A percentile compares a stretch with the other conserved stretches of the same genome.
Conservation (phyloP, 2,888 invertebrate species). For the Athripsodes cinereus region DNA sequence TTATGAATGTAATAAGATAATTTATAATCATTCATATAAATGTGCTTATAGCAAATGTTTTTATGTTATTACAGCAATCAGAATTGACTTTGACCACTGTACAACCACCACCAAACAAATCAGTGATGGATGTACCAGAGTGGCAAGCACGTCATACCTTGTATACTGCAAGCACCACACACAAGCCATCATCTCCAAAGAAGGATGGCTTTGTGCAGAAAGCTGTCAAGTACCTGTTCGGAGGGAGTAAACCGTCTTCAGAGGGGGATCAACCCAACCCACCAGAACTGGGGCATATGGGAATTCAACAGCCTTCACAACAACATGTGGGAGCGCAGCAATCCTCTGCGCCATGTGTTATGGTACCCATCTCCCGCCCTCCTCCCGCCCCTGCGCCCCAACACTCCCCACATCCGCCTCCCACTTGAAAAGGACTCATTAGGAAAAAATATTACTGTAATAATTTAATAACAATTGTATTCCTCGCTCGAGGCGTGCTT, state of each 20-base stretch:
- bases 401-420: constrained; percentile 25
- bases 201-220: constrained; percentile 51
- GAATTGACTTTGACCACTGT: constrained; percentile 62
- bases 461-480: constrained; percentile 2
- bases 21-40: too few species aligned
- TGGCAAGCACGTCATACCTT: constrained; percentile 35
- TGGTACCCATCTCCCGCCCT: constrained; percentile 35
- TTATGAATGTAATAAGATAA: too few species aligned
- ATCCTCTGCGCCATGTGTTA: constrained; percentile 30
- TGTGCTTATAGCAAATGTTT: background rate
- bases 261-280: constrained; percentile 13
- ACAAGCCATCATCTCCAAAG: constrained; percentile 34
- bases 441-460: constrained; percentile 1
- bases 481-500: background rate
- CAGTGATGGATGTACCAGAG: constrained; percentile 61
- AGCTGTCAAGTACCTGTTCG: constrained; percentile 41
- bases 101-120: constrained; percentile 61
- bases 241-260: constrained; percentile 33
- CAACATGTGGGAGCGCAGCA: background rate
- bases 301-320: constrained; percentile 26
- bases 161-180: constrained; percentile 28
- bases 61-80: constrained; percentile 50
- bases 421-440: constrained; percentile 21
- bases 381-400: constrained; percentile 30
- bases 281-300: constrained; percentile 29